These are phyloP conservation scores for Pogona vitticeps DNA, from an alignment of 2,113 vertebrate species.

Conservation along the genomic window DNA sequence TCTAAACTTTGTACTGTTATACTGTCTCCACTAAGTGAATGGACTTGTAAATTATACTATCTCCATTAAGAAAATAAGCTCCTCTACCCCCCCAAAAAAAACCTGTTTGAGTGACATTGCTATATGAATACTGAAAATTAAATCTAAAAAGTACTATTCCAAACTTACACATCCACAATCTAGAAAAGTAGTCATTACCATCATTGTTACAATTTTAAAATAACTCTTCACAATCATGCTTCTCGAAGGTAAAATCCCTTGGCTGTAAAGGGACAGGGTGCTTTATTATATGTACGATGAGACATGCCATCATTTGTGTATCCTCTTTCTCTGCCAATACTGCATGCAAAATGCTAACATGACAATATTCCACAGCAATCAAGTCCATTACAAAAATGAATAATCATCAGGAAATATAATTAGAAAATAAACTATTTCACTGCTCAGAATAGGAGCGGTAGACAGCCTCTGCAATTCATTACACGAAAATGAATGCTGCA, in stretches of 20 bases:
- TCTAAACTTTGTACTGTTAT: not conserved
- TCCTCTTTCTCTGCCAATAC: not conserved
- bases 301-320: not conserved
- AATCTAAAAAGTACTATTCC: too few species aligned
- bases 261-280: not conserved
- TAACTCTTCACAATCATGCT: too few species aligned
- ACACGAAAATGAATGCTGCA: not conserved
- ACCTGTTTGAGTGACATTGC: too few species aligned
- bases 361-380: not conserved
- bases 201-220: too few species aligned
- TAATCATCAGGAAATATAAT: not conserved
- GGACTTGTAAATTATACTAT: too few species aligned
- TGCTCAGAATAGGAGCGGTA: too few species aligned
- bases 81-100: too few species aligned
- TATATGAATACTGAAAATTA: not conserved
- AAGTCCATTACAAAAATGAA: not conserved
- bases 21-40: not conserved
- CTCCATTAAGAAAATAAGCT: too few species aligned
- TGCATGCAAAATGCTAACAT: not conserved
- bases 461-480: not conserved
- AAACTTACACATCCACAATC: too few species aligned
- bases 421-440: too few species aligned
- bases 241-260: not conserved
- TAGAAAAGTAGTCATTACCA: too few species aligned
- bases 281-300: too few species aligned